Evolutionary conservation across 2,888 invertebrate genomes (phyloP).

Genomic region (Hyalella azteca): DNA sequence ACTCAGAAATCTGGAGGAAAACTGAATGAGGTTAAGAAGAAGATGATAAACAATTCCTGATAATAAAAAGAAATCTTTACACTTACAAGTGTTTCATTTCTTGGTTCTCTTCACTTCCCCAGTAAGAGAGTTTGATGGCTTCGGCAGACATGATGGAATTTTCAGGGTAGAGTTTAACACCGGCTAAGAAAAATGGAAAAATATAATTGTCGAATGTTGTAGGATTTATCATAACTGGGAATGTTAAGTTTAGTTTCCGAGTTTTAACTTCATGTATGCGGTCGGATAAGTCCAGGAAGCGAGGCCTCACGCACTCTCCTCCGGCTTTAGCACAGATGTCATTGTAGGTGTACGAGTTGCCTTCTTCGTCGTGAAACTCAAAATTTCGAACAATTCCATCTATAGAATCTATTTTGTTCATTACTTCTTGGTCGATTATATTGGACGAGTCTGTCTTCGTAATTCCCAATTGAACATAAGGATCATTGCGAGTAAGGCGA

Average conservation of each 20-base stretch:
- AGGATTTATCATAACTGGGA: slow-evolving; percentile 89
- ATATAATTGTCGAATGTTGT: slow-evolving; percentile 86
- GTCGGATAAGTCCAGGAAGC: slow-evolving; percentile 81
- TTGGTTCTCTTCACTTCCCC: slow-evolving; percentile 82
- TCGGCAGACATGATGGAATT: slow-evolving; percentile 83
- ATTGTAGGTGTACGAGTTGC: slow-evolving; percentile 80
- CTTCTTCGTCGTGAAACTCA: slow-evolving; percentile 61
- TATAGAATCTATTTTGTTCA: slow-evolving; percentile 76
- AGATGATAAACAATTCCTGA: not conserved
- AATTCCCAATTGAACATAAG: slow-evolving; percentile 81
- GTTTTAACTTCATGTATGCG: slow-evolving; percentile 83
- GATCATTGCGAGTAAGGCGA: slow-evolving; percentile 83
- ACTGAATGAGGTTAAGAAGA: too few species aligned
- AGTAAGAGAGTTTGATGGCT: slow-evolving; percentile 83
- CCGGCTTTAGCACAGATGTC: slow-evolving; percentile 87
- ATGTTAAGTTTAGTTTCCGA: slow-evolving; percentile 79
- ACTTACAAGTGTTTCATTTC: slow-evolving; percentile 78
- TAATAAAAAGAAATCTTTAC: not conserved
- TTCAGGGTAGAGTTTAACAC: slow-evolving; percentile 81
- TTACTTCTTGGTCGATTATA: slow-evolving; percentile 77
- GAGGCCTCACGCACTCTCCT: slow-evolving; percentile 81
- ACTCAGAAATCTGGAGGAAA: too few species aligned
- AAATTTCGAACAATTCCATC: slow-evolving; percentile 65
- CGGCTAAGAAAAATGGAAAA: slow-evolving; percentile 89
- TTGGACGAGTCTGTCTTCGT: slow-evolving; percentile 77